phyloP scores from a whole-genome alignment of 2,797 vertebrate genomes.

The Macrochelys suwanniensis region DNA sequence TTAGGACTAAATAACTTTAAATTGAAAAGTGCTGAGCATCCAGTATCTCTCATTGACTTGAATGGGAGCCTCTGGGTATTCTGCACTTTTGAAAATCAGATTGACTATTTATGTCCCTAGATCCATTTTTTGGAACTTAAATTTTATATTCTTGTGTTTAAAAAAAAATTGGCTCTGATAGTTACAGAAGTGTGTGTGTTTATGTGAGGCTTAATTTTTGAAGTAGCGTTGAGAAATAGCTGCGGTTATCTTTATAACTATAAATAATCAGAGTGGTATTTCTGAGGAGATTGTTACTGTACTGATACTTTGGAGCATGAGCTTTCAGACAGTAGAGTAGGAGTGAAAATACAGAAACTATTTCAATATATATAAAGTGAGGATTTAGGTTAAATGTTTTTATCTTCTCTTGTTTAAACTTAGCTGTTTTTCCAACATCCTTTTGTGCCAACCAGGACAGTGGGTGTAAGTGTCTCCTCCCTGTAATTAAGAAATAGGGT shows the following conservation, averaged over 20 bases:
- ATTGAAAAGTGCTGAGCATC: neutral
- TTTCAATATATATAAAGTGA: neutral
- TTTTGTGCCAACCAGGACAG: neutral
- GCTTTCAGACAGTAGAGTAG: neutral
- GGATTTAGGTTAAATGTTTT: too few species aligned
- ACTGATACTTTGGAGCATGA: too few species aligned
- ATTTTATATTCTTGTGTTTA: too few species aligned
- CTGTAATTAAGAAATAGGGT: neutral
- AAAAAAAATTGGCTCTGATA: neutral
- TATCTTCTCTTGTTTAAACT: neutral
- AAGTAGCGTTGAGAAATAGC: neutral
- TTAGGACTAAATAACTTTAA: neutral
- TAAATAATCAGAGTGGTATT: neutral
- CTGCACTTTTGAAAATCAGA: fast-evolving
- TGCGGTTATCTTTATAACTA: neutral
- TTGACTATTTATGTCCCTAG: too few species aligned
- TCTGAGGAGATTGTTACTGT: neutral
- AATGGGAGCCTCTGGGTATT: neutral
- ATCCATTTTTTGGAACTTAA: too few species aligned
- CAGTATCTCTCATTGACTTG: fast-evolving
- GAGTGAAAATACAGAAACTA: neutral
- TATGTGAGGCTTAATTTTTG: neutral
- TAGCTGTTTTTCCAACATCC: neutral
- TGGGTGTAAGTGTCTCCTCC: neutral
- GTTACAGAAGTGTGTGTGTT: neutral